Percentiles rank a stretch among this genome's conserved stretches.
Evolutionary conservation across 2,797 vertebrate species (phyloP).

Genomic region (Sebastes flavidus): DNA sequence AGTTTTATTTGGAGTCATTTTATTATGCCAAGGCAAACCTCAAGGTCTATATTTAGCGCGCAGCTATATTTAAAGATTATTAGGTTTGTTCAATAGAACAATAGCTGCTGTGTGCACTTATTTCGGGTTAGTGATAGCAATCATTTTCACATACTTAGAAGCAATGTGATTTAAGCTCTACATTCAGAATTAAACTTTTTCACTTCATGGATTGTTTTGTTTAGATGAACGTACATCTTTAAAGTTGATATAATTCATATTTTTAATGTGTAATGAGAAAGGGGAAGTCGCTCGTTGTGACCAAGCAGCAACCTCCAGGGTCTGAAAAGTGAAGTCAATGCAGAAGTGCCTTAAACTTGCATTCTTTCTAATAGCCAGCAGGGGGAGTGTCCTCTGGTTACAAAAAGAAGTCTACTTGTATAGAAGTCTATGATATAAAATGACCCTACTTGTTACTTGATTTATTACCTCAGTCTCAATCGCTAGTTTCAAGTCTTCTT

Average conservation of each 20-base stretch:
- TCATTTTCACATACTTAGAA: conserved; percentile 2
- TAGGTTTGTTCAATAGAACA: conserved; percentile 26
- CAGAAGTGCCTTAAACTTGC: too few relatives aligned
- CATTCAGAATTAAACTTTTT: background rate
- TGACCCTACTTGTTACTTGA: too few relatives aligned
- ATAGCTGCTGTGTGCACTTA: background rate
- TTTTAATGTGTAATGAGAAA: background rate
- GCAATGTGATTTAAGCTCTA: background rate
- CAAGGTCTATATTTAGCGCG: conserved; percentile 38
- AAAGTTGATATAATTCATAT: background rate
- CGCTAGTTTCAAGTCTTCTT: too few relatives aligned
- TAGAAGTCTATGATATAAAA: too few relatives aligned
- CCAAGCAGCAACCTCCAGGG: too few relatives aligned
- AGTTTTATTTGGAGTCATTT: conserved; percentile 45
- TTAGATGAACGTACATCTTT: background rate
- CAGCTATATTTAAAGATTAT: conserved; percentile 33
- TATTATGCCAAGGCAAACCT: conserved; percentile 20
- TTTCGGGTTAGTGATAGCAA: background rate
- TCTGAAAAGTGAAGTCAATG: too few relatives aligned
- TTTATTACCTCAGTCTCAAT: too few relatives aligned
- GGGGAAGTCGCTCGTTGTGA: background rate
- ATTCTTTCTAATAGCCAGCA: too few relatives aligned
- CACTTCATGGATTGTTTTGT: background rate
- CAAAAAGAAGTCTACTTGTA: too few relatives aligned
- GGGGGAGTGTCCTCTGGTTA: too few relatives aligned